A percentile compares a stretch with the other conserved stretches of the same genome.
phyloP scores from a whole-genome alignment of 2,888 invertebrate species.

The Crocallis elinguaria region DNA sequence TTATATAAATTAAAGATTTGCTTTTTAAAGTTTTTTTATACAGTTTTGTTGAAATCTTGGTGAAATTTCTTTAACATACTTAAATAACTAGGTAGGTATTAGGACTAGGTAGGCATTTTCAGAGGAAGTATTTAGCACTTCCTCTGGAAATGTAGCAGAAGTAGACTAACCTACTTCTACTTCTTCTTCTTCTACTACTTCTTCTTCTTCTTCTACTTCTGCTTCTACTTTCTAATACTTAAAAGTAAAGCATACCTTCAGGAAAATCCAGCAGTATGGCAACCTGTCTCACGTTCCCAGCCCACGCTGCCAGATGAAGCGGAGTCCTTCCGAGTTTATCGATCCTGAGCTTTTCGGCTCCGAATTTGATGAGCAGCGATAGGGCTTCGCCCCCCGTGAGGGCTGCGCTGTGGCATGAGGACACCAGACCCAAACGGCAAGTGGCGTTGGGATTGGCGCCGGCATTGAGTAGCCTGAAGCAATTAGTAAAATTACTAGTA shows the following conservation, averaged over 20 bases:
- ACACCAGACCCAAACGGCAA: slow-evolving; percentile 70
- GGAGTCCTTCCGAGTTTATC: slow-evolving; percentile 77
- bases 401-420: slow-evolving; percentile 79
- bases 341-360: slow-evolving; percentile 69
- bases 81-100: too few species aligned
- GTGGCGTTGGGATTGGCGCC: slow-evolving; percentile 82
- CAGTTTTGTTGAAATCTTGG: too few species aligned
- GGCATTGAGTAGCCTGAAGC: slow-evolving; percentile 66
- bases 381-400: slow-evolving; percentile 68
- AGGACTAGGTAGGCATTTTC: too few species aligned
- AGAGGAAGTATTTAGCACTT: too few species aligned
- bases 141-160: too few species aligned
- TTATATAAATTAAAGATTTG: too few species aligned
- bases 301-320: slow-evolving; percentile 78
- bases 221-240: too few species aligned
- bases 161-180: too few species aligned
- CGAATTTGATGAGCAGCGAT: slow-evolving; percentile 66
- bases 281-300: slow-evolving; percentile 72
- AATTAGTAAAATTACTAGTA: neutral
- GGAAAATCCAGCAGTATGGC: slow-evolving; percentile 72
- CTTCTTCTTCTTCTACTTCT: too few species aligned
- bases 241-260: slow-evolving; percentile 58
- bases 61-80: too few species aligned
- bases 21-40: too few species aligned
- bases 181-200: too few species aligned